These are phyloP conservation scores for Platichthys flesus DNA, from an alignment of 2,113 vertebrate genomes.

Conservation along the genomic window DNA sequence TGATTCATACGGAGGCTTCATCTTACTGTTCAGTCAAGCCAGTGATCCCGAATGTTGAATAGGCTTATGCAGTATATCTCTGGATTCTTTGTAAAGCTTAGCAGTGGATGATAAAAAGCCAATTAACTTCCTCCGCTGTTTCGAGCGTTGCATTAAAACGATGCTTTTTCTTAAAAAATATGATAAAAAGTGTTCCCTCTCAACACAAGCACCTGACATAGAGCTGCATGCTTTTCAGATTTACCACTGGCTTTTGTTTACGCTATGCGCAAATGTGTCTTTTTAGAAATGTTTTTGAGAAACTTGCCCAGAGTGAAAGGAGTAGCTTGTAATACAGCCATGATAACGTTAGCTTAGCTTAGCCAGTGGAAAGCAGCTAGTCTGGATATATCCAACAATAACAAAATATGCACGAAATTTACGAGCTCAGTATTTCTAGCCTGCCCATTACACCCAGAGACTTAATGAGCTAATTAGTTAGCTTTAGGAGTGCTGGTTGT, in stretches of 20 bases:
- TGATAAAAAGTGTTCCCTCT: not conserved
- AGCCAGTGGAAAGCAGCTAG: not conserved
- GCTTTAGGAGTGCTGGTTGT: not conserved
- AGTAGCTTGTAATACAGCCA: not conserved
- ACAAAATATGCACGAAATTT: not conserved
- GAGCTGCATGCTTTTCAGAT: slow-evolving; percentile 1
- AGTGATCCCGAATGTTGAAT: slow-evolving; percentile 58
- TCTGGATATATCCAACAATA: not conserved
- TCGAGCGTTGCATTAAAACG: not conserved
- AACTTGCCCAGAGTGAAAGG: not conserved
- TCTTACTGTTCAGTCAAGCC: slow-evolving; percentile 57
- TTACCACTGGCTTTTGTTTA: not conserved
- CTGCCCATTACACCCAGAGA: no score
- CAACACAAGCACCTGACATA: slow-evolving; percentile 5
- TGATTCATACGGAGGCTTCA: slow-evolving; percentile 58
- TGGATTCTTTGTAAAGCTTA: slow-evolving; percentile 54
- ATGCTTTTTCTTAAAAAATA: not conserved
- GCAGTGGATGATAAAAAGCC: slow-evolving; percentile 42
- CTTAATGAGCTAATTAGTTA: not conserved
- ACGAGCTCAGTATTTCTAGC: not conserved
- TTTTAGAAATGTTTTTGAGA: not conserved
- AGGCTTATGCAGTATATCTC: slow-evolving; percentile 33
- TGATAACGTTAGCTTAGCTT: not conserved
- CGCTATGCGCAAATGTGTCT: not conserved
- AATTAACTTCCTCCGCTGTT: slow-evolving; percentile 48